Conservation (phyloP, 30 jellyfish, hydroid and myxozoan genomes). For the Rhopilema esculentum region DNA sequence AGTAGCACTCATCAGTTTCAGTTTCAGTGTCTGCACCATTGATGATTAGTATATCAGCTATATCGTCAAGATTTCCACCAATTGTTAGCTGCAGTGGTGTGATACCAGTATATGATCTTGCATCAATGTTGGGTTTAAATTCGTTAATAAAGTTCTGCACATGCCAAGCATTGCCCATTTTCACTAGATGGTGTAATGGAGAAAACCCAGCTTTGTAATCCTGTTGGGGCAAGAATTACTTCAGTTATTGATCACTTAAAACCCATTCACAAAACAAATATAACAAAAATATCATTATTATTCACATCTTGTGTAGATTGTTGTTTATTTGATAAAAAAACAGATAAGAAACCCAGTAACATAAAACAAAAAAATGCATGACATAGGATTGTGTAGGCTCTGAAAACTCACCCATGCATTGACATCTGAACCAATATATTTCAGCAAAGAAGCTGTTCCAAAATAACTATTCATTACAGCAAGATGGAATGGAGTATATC, state of each 20-base stretch:
- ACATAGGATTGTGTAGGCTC: neutral
- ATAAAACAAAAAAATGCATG: no score
- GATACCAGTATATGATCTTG: slow-evolving; percentile 36
- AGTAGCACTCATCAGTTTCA: slow-evolving; percentile 28
- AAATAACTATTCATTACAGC: slow-evolving; percentile 22
- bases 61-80: neutral
- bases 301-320: neutral
- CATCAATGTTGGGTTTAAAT: slow-evolving; percentile 43
- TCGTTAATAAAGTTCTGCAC: slow-evolving; percentile 19
- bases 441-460: neutral
- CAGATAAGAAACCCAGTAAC: neutral
- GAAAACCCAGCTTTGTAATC: slow-evolving; percentile 60
- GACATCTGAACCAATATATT: slow-evolving; percentile 34
- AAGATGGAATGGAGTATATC: slow-evolving; percentile 44
- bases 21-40: slow-evolving; percentile 57
- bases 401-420: slow-evolving; percentile 36
- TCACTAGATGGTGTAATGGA: slow-evolving; percentile 51
- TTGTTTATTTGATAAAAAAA: neutral
- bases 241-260: no score
- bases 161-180: neutral
- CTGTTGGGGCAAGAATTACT: slow-evolving; percentile 3
- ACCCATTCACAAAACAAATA: neutral
- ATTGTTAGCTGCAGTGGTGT: slow-evolving; percentile 56
- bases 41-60: slow-evolving; percentile 35
- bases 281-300: neutral